Percentiles rank a stretch among this genome's conserved stretches.
Evolutionary conservation across 1,140 invertebrate species (phyloP).

Genomic region (Pseudomyrmex concolor): DNA sequence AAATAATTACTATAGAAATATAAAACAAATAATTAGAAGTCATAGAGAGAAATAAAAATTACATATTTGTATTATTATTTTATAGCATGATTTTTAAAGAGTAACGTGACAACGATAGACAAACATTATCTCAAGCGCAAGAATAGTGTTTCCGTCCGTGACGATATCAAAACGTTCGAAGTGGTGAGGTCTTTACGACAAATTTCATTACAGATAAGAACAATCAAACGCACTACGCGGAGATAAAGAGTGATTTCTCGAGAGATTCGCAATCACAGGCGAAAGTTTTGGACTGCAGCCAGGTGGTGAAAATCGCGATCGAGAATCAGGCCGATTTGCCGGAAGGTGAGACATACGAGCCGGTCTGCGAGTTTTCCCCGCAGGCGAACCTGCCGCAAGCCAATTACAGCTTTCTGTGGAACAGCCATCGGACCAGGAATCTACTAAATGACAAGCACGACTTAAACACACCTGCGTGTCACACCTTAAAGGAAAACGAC

Average conservation of each 20-base stretch:
- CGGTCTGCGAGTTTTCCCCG: constrained; percentile 53
- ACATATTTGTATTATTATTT: background rate
- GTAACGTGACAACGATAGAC: background rate
- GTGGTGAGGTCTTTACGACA: constrained; percentile 1
- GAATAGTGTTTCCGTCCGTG: background rate
- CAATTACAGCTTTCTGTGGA: constrained; percentile 81
- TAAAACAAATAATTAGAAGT: background rate
- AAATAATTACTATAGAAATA: background rate
- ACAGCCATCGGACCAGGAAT: constrained; percentile 45
- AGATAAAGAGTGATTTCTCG: constrained; percentile 54
- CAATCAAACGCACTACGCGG: constrained; percentile 45
- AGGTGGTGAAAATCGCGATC: constrained; percentile 67
- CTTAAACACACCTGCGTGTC: background rate
- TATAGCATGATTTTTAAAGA: background rate
- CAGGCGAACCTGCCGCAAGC: constrained; percentile 41
- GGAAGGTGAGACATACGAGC: constrained; percentile 63
- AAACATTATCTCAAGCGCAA: constrained; percentile 9
- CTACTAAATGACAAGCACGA: constrained; percentile 5
- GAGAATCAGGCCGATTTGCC: constrained; percentile 55
- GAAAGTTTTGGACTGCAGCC: constrained; percentile 67
- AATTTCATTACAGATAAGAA: constrained; percentile 36
- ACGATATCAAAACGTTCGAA: background rate
- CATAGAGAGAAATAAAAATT: background rate
- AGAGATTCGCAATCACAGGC: constrained; percentile 25
- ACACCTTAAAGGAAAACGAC: constrained; percentile 5